Base-by-base conservation (phyloP, 2,797 vertebrate species). In the Galagoides demidoff region DNA sequence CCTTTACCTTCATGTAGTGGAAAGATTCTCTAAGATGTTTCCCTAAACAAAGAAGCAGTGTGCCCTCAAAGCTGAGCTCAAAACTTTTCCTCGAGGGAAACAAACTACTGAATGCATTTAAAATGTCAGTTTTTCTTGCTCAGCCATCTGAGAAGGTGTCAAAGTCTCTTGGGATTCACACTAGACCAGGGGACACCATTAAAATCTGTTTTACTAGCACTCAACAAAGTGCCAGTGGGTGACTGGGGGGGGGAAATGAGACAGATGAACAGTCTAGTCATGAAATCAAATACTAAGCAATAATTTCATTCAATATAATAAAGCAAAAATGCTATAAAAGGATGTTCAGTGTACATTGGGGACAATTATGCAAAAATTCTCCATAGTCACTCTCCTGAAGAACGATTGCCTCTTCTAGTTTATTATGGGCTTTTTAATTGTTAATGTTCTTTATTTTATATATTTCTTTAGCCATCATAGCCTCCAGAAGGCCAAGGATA, bases 391-490 rank as follows among this genome's bases (percentile, higher is more conserved):
- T 39, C 25, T 68, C 25, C 55, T 1, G 2, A 81, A 76, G n/a
- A 55, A 55, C 27, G 27, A 68, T 34, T 71, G 29, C 37, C 63
- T 88, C 61, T 78, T 68, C 34, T 73, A 3, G 29, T 89, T 93
- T 79, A 85, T 64, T 74, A 45, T 25, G 79, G 61, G 31, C 45
- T 95, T 45, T 89, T 70, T 59, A 13, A 59, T 93, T 71, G 81
- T 87, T 34, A 17, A 78, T n/a, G 20, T 94, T 83, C 20, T 34
- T 85, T n/a, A 37, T 79, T 86, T 90, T 86, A 77, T 71, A 71
- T 6, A 43, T 86, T 95, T 91, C 20, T 74, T 85, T 29, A 63
- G 27, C 10, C 4, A 37, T 27, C 39, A 22, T 73, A 43, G 25
- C 61, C 61, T 52, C n/a, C n/a, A 25, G 17, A 39, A 7, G 11